Percentiles rank a stretch among this genome's conserved stretches.
These are phyloP conservation scores for Batillaria attramentaria DNA, from an alignment of 1,140 invertebrate genomes.

Conservation along the genomic window DNA sequence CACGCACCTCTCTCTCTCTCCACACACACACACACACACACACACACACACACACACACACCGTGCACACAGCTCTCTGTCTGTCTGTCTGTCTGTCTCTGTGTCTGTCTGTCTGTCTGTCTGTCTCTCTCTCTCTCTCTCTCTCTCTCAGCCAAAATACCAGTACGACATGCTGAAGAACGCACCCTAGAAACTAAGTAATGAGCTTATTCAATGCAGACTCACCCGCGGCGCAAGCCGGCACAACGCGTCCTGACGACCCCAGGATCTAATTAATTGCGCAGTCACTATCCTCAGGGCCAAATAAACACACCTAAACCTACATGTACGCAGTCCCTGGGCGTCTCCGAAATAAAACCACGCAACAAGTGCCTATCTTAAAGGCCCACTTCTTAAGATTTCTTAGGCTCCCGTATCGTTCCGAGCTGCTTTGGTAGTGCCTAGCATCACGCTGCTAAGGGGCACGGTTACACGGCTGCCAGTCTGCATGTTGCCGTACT, in stretches of 20 bases:
- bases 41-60: slow-evolving; percentile 29
- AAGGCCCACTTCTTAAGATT: too few relatives aligned
- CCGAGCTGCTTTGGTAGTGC: too few relatives aligned
- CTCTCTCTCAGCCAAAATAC: neutral
- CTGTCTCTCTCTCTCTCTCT: slow-evolving; percentile 10
- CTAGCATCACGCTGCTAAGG: too few relatives aligned
- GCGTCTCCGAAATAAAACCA: too few relatives aligned
- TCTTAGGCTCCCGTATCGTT: too few relatives aligned
- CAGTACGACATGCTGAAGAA: neutral
- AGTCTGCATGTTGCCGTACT: too few relatives aligned
- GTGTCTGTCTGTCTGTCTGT: neutral
- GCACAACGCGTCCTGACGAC: neutral
- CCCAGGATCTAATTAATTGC: neutral
- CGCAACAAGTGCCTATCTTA: too few relatives aligned
- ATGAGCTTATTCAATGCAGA: neutral
- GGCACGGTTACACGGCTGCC: too few relatives aligned
- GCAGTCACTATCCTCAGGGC: neutral
- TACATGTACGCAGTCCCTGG: too few relatives aligned
- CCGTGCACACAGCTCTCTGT: too few relatives aligned
- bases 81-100: slow-evolving; percentile 10
- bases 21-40: slow-evolving; percentile 26
- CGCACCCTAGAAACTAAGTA: neutral
- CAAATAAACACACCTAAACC: too few relatives aligned
- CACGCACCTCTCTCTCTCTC: neutral
- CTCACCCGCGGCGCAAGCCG: neutral